A percentile compares a stretch with the other conserved stretches of the same genome.
Evolutionary conservation across 2,113 vertebrate species (phyloP).

Genomic region (Bufo gargarizans): DNA sequence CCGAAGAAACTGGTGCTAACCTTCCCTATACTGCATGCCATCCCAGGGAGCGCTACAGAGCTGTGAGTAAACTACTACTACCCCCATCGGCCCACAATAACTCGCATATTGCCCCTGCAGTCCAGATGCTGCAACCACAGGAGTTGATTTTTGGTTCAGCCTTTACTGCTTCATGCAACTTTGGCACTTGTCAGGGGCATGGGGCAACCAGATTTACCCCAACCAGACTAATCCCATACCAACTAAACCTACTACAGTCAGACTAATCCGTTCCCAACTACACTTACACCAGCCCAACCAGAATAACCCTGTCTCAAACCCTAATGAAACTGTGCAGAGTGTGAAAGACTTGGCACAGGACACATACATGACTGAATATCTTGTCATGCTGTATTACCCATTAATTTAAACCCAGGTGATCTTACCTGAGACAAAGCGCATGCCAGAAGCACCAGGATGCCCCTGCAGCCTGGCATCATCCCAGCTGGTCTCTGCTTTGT

Average conservation of each 20-base stretch:
- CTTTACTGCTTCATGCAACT: too few species aligned
- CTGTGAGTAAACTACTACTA: too few species aligned
- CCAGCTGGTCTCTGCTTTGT: not conserved
- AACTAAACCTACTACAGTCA: not conserved
- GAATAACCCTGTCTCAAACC: not conserved
- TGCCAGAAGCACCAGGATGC: constrained; percentile 66
- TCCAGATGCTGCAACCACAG: too few species aligned
- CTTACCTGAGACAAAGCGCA: constrained; percentile 72
- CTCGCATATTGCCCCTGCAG: too few species aligned
- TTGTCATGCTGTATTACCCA: not conserved
- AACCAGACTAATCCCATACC: not conserved
- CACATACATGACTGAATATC: not conserved
- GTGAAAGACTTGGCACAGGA: not conserved
- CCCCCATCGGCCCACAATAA: too few species aligned
- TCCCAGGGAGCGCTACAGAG: too few species aligned
- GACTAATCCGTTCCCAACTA: not conserved
- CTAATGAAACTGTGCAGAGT: not conserved
- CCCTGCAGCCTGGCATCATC: constrained; percentile 64
- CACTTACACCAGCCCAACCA: not conserved
- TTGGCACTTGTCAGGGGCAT: too few species aligned
- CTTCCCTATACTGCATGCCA: too few species aligned
- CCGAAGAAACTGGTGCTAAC: too few species aligned
- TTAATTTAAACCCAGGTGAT: not conserved
- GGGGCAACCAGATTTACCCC: too few species aligned
- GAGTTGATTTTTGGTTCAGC: too few species aligned